These are phyloP conservation scores for Coracopsis vasa DNA, from an alignment of 2,113 vertebrate genomes.

Conservation along the genomic window DNA sequence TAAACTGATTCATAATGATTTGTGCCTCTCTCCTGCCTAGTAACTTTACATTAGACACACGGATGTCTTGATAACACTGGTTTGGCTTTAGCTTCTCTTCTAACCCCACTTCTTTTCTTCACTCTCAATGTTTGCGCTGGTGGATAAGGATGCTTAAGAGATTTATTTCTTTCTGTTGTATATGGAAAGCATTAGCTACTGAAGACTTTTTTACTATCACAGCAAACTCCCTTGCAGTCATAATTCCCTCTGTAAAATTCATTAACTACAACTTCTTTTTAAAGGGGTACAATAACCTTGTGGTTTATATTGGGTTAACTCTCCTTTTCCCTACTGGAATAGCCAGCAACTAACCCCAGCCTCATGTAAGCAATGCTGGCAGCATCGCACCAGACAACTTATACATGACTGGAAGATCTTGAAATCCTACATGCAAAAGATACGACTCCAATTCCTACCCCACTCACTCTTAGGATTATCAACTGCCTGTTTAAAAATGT, in stretches of 20 bases:
- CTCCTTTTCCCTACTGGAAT: neutral
- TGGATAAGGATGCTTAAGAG: neutral
- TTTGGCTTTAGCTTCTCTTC: constrained; percentile 14
- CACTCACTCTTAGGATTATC: neutral
- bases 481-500: neutral
- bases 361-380: accelerated
- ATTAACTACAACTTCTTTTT: neutral
- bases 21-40: constrained; percentile 62
- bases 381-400: neutral
- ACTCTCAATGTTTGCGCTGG: neutral
- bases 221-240: neutral
- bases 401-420: neutral
- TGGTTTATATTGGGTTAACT: neutral
- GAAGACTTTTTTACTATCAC: neutral
- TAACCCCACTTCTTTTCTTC: neutral
- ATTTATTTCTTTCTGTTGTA: neutral
- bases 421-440: neutral
- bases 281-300: accelerated
- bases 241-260: neutral
- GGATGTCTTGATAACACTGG: constrained; percentile 66
- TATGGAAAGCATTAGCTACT: neutral
- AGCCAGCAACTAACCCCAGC: neutral
- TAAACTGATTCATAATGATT: constrained; percentile 75
- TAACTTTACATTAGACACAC: constrained; percentile 73
- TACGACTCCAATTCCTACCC: neutral